Conservation (phyloP, 1,140 invertebrate genomes). For the Papilio helenus region DNA sequence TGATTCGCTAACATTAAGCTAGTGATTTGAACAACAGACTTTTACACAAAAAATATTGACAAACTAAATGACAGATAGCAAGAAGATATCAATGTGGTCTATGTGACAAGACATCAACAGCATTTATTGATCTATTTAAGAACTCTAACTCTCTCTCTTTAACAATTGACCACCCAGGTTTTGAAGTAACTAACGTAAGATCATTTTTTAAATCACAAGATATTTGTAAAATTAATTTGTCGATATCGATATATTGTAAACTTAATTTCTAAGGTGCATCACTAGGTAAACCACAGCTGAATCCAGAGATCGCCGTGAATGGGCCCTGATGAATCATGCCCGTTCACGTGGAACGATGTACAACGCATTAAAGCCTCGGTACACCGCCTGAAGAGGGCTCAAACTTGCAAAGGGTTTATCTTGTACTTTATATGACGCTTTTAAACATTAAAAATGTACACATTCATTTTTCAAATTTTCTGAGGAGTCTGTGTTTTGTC, state of each 20-base stretch:
- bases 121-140: too few species aligned
- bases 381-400: conserved; percentile 55
- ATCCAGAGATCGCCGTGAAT: conserved; percentile 75
- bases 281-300: conserved; percentile 63
- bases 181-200: neutral
- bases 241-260: neutral
- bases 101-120: neutral
- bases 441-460: neutral
- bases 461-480: neutral
- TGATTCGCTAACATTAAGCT: neutral
- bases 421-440: conserved; percentile 37
- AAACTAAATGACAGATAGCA: neutral
- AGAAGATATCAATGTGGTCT: neutral
- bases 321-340: conserved; percentile 76
- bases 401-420: conserved; percentile 50
- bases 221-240: neutral
- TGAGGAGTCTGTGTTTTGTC: neutral
- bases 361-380: conserved; percentile 54
- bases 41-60: neutral
- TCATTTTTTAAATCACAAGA: neutral
- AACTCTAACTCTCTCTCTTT: neutral
- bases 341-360: conserved; percentile 72
- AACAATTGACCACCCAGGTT: neutral
- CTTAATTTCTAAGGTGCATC: conserved; percentile 42
- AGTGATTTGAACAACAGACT: neutral